Percentiles rank a stretch among this genome's conserved stretches.
Evolutionary conservation across 2,888 invertebrate genomes (phyloP).

Genomic region (Punctoribates punctum): DNA sequence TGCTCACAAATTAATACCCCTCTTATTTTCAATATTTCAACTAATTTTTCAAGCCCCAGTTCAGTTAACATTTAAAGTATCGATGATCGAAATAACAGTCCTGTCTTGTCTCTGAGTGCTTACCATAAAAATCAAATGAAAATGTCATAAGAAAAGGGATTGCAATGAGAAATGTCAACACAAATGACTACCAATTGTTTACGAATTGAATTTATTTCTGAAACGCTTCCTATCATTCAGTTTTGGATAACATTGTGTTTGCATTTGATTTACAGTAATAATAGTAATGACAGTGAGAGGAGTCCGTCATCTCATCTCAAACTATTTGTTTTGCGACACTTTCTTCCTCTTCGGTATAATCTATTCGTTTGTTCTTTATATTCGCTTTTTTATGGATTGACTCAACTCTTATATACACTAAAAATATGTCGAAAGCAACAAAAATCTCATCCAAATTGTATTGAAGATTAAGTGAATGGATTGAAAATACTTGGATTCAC

Average conservation of each 20-base stretch:
- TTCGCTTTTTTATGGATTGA: neutral
- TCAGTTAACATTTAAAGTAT: too few species aligned
- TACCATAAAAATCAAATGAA: neutral
- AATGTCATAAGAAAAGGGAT: neutral
- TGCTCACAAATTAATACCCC: neutral
- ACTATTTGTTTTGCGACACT: neutral
- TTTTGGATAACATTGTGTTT: neutral
- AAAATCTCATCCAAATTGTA: neutral
- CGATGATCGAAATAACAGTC: too few species aligned
- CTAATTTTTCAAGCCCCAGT: too few species aligned
- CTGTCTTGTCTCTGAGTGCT: neutral
- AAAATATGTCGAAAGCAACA: neutral
- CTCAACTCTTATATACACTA: neutral
- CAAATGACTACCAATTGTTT: neutral
- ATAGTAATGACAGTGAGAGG: neutral
- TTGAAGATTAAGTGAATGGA: slow-evolving; percentile 11
- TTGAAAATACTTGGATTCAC: slow-evolving; percentile 5
- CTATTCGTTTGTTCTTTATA: neutral
- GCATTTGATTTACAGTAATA: slow-evolving; percentile 10
- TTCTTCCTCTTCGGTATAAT: neutral
- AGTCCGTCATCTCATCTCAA: too few species aligned
- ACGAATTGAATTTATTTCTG: neutral
- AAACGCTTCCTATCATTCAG: neutral
- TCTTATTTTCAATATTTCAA: neutral
- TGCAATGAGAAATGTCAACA: neutral